Evolutionary conservation across 1,140 invertebrate species (phyloP), one percentile per base, ranked within the genome.

Genomic region (Hyles vespertilio): DNA sequence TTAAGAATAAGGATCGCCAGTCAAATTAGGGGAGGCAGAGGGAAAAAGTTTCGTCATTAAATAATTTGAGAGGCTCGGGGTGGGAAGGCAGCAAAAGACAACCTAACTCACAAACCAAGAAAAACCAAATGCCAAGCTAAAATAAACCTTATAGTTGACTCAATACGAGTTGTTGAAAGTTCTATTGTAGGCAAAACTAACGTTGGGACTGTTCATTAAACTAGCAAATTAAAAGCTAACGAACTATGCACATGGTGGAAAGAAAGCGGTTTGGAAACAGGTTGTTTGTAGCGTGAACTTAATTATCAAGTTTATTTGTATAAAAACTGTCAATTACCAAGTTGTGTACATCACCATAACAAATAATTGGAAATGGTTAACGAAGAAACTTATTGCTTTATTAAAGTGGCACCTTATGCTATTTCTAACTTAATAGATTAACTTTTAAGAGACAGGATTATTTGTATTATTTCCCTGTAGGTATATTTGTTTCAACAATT

Each of bases 191-290:
- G 51, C 22, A 51, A 47, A 45, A 9, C 11, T 46, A 51, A 46
- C 4, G n/a, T 51, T 51, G 54, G 7, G 5, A 12, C 7, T 53
- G 49, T 56, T 50, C 36, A 51, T 56, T 61, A 56, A 61, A 61
- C 59, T 61, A 56, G 53, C 34, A 61, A 61, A 61, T 61, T 61
- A 61, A 61, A 61, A 61, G 59, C 46, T 61, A 61, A 61, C 48
- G 36, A 61, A 61, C 44, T 61, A 45, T 48, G 11, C 33, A 46
- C 49, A 32, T 33, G 10, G 52, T 40, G 12, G 48, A 32, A 22
- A 32, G 9, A 43, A 50, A 51, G 56, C 34, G 47, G 56, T 51
- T 50, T 57, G 36, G 36, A 40, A 40, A 8, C 1, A 51, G 32
- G 11, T 51, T 51, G 49, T 10, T 51, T 51, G 22, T 22, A 48